phyloP scores from a whole-genome alignment of 2,113 vertebrate species.

The Gambusia holbrooki region DNA sequence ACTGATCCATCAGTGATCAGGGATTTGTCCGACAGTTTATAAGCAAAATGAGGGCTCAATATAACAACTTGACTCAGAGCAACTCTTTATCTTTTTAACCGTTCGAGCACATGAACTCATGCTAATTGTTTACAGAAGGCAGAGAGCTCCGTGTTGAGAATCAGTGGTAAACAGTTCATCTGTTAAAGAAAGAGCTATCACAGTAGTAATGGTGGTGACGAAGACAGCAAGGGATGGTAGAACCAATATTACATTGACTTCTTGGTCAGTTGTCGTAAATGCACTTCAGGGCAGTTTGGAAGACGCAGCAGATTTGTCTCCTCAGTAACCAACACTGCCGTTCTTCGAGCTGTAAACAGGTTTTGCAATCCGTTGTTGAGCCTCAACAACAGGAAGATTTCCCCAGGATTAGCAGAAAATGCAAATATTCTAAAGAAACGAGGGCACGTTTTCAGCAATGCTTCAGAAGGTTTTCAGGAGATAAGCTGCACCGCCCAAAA shows the following conservation, averaged over 20 bases:
- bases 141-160: constrained; percentile 53
- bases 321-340: constrained; percentile 13
- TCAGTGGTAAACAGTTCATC: constrained; percentile 67
- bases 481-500: constrained; percentile 49
- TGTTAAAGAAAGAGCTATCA: constrained; percentile 35
- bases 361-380: constrained; percentile 16
- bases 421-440: constrained; percentile 4
- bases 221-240: constrained; percentile 29
- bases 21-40: constrained; percentile 44
- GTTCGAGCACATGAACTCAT: constrained; percentile 61
- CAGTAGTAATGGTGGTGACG: constrained; percentile 56
- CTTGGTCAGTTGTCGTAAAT: constrained; percentile 8
- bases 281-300: constrained; percentile 1
- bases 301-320: neutral
- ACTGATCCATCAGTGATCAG: constrained; percentile 29
- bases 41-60: constrained; percentile 24
- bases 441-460: neutral
- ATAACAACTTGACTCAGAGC: constrained; percentile 16
- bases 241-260: neutral
- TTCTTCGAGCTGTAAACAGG: constrained; percentile 40
- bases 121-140: constrained; percentile 69
- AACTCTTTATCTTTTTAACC: constrained; percentile 54
- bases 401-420: neutral
- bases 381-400: constrained; percentile 14
- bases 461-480: constrained; percentile 16